phyloP scores from a whole-genome alignment of 2,113 vertebrate species.

The Genyomyrus donnyi region DNA sequence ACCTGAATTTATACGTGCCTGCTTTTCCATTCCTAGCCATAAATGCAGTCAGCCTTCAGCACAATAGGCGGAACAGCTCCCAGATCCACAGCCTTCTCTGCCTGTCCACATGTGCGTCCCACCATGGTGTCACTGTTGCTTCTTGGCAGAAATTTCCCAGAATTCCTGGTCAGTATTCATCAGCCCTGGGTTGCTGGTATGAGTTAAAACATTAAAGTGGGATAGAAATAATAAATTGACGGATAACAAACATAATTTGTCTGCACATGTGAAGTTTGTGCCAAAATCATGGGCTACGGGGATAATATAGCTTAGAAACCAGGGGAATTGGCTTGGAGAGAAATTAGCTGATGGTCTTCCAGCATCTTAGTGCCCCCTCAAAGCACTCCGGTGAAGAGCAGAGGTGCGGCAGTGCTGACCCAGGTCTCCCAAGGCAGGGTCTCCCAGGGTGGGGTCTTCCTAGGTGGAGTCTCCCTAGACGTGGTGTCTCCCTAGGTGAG shows the following conservation, averaged over 20 bases:
- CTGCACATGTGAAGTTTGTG: background rate
- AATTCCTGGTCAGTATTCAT: background rate
- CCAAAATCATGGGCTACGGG: no score
- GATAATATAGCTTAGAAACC: background rate
- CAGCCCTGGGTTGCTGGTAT: background rate
- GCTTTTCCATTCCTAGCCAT: background rate
- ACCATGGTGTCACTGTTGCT: background rate
- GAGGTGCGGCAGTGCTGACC: no score
- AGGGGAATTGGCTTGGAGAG: background rate
- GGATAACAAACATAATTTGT: background rate
- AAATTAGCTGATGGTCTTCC: background rate
- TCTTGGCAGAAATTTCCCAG: background rate
- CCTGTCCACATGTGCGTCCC: background rate
- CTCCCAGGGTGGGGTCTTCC: no score
- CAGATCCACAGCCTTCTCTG: background rate
- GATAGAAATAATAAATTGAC: background rate
- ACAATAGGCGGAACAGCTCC: background rate
- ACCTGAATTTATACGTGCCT: background rate
- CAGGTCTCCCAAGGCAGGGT: background rate
- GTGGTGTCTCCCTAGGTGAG: no score
- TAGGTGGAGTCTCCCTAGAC: no score
- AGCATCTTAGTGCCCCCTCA: background rate
- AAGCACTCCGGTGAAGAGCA: no score
- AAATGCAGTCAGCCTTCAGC: background rate
- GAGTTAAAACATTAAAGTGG: background rate